Base-by-base conservation (phyloP, 2,113 vertebrate species). In the Nannobrachium achirus region DNA sequence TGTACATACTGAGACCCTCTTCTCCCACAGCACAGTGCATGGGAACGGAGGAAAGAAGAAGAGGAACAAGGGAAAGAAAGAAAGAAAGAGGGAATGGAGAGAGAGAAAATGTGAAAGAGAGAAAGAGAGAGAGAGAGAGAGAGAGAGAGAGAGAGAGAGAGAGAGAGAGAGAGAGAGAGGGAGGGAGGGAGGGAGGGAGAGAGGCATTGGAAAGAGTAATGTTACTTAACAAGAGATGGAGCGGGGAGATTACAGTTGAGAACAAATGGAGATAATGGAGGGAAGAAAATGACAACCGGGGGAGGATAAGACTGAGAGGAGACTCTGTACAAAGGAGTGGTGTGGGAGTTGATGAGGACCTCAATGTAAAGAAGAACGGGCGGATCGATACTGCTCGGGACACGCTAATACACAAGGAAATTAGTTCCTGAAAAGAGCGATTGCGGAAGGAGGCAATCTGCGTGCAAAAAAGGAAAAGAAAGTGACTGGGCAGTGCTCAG, bases 391-490 rank as follows among this genome's bases (percentile, higher is more conserved):
- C 10, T 46, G 66, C 70, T 73, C 16, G 9, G 20, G 20, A 53
- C 60, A 78, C 63, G 51, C 63, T 76, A 83, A 86, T 79, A 86
- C 80, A 67, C 75, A 66, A 63, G 77, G 75, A 71, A 81, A 74
- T 55, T 53, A 33, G 50, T 51, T 55, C 66, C 58, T 38, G 60
- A 76, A 63, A 78, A 69, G 71, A 84, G 56, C 48, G 57, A 79
- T 33, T 68, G 66, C 56, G 20, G 62, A 65, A 72, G 20, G 62
- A 65, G 73, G 63, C 3, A 4, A 76, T 79, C 49, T 49, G 52
- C 38, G 53, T 46, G 52, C n/a, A n/a, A n/a, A 33, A 33, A 33
- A 33, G 25, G 25, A 33, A 33, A 61, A 72, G 56, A 64, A 62
- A 68, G 45, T 15, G 69, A 76, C 75, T 69, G 75, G 79, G 64